phyloP scores from a whole-genome alignment of 2,113 vertebrate genomes.

The Dromiciops gliroides region DNA sequence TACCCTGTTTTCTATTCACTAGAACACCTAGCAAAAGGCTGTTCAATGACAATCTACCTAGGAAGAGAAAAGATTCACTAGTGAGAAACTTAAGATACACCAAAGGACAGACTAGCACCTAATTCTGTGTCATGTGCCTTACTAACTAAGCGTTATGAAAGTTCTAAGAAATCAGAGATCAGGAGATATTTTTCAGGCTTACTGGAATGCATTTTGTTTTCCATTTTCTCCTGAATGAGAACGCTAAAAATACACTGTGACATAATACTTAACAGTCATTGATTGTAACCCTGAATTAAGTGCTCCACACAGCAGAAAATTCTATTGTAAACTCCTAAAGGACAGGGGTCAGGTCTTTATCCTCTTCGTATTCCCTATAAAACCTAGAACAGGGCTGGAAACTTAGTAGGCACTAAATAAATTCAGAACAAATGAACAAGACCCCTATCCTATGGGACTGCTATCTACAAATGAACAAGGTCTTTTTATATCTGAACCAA shows the following conservation, averaged over 20 bases:
- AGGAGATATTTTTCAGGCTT: neutral
- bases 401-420: neutral
- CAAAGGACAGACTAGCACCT: neutral
- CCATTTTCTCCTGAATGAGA: slow-evolving; percentile 4
- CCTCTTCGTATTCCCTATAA: neutral
- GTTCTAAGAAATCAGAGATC: neutral
- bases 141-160: neutral
- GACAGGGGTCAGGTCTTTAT: neutral
- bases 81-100: neutral
- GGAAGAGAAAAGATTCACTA: neutral
- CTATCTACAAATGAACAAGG: neutral
- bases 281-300: neutral
- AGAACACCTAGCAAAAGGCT: neutral
- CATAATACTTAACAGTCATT: neutral
- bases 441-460: neutral
- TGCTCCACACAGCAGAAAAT: neutral
- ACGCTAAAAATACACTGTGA: neutral
- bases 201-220: neutral
- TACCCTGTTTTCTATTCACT: neutral
- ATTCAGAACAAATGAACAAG: neutral
- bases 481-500: neutral
- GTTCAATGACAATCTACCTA: neutral
- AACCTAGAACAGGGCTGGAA: neutral
- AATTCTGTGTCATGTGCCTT: neutral
- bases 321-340: neutral